Conservation (phyloP, 2,113 vertebrate genomes). For the Ictidomys tridecemlineatus region DNA sequence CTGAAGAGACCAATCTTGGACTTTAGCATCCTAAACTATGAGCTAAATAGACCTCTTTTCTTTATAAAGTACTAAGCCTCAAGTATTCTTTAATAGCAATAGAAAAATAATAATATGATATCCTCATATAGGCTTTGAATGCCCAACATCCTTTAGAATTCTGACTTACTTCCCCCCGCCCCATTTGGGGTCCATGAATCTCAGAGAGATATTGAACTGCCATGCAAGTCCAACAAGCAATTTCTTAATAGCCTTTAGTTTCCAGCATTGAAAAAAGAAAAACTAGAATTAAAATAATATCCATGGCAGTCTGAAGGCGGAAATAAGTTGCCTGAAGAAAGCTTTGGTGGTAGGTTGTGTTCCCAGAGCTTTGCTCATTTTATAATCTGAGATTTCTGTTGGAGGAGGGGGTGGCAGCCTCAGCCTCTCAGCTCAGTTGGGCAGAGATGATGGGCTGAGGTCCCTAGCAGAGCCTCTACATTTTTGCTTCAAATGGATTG, state of each 20-base stretch:
- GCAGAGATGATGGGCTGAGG: not conserved
- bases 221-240: not conserved
- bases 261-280: not conserved
- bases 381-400: not conserved
- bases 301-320: not conserved
- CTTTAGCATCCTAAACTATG: not conserved
- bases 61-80: not conserved
- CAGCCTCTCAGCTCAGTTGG: not conserved
- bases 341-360: not conserved
- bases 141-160: not conserved
- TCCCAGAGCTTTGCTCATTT: not conserved
- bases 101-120: not conserved
- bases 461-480: not conserved
- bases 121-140: not conserved
- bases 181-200: not conserved
- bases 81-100: not conserved
- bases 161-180: not conserved
- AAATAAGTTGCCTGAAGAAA: not conserved
- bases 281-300: not conserved
- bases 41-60: not conserved
- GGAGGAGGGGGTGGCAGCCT: not conserved
- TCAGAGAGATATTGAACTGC: not conserved
- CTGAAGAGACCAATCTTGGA: not conserved
- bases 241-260: slow-evolving; percentile 28
- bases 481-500: not conserved